Evolutionary conservation across 2,888 invertebrate species (phyloP), one percentile per base, ranked within the genome.

Genomic region (Malthinus seriepunctatus): DNA sequence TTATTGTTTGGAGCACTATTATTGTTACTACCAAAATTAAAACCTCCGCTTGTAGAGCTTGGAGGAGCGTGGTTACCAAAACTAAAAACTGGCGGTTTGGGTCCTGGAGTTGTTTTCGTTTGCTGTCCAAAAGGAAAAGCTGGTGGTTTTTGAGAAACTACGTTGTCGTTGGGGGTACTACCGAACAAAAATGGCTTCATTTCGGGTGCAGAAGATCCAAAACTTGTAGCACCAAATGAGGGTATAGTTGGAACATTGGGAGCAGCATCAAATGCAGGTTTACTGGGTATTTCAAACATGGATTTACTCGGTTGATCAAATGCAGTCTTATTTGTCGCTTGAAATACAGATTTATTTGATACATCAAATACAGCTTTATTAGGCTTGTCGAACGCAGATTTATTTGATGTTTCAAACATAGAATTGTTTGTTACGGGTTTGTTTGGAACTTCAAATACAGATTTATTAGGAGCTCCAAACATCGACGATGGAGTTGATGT

Each of bases 11-110:
- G 54, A 53, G 75, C 45, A 42, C 23, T 44, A 44, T 48, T 37
- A 12, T 35, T 56, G 10, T 70, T 71, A 47, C 74, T 75, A 62
- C 67, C 74, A 56, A 75, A 77, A 57, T 71, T 75, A 39, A 62
- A 58, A 32, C 62, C 47, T 15, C 59, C 51, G 33, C 33, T 46
- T 8, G 38, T 35, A n/a, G 52, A 10, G 48, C 11, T 39, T 8
- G 32, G 14, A 10, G 12, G 9, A 65, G 54, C 47, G 65, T 48
- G 12, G 60, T 62, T 5, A 76, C 78, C 61, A 80, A 80, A 37
- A 67, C 51, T 51, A 55, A 49, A 51, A 62, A 55, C 48, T 47
- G 32, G 32, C 46, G 56, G 32, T 35, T 7, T 37, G 53, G 11
- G 37, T 5, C 12, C 14, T 12, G 60, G 55, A 3, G 60, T 47